These are phyloP conservation scores for Plectropomus leopardus DNA, from an alignment of 2,113 vertebrate species.

Conservation along the genomic window DNA sequence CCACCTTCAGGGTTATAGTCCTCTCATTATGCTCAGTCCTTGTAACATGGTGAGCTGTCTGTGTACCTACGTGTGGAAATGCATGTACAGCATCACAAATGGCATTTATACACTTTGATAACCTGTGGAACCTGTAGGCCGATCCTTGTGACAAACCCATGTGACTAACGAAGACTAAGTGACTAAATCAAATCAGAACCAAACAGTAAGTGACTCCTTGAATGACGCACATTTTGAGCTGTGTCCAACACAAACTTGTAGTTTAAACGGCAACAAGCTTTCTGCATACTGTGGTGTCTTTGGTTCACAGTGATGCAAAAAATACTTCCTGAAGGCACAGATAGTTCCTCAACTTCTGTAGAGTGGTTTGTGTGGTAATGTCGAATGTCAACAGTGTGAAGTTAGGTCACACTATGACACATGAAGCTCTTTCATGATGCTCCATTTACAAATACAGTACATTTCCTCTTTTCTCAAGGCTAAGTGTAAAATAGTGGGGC, in stretches of 20 bases:
- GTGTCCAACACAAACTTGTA: not conserved
- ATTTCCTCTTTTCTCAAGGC: not conserved
- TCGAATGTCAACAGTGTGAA: not conserved
- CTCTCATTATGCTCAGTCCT: not conserved
- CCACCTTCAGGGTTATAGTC: too few relatives aligned
- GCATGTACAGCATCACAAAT: not conserved
- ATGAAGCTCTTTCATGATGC: not conserved
- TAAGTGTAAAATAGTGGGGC: too few relatives aligned
- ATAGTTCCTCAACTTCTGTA: not conserved
- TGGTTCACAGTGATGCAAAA: not conserved
- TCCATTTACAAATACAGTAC: not conserved
- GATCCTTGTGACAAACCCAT: not conserved
- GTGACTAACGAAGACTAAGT: not conserved
- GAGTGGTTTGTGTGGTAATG: not conserved
- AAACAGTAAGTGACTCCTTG: not conserved
- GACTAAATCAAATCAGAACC: not conserved
- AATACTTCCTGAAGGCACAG: not conserved
- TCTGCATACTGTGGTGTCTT: too few relatives aligned
- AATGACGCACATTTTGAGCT: constrained; percentile 6
- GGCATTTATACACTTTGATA: not conserved
- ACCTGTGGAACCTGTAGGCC: too few relatives aligned
- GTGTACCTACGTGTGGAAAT: not conserved
- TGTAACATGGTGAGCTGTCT: not conserved
- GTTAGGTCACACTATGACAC: not conserved
- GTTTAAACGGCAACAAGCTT: not conserved